Evolutionary conservation across 2,888 invertebrate genomes (phyloP).

Genomic region (Trichogramma evanescens): DNA sequence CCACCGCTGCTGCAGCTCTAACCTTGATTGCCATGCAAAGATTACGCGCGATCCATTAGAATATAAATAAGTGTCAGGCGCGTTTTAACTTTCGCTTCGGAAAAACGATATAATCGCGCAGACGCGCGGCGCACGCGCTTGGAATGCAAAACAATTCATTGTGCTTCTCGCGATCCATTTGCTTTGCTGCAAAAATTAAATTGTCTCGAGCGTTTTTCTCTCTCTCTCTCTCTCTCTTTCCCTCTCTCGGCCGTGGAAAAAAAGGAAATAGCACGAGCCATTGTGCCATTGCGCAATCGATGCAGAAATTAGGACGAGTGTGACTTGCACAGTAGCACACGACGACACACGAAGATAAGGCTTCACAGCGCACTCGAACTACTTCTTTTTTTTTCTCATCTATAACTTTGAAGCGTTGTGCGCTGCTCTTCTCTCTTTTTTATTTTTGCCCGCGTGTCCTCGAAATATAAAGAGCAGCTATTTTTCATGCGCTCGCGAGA

Average conservation of each 20-base stretch:
- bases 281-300: too few relatives aligned
- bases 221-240: slow-evolving; percentile 5
- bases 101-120: too few relatives aligned
- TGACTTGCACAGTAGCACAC: slow-evolving; percentile 14
- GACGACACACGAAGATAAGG: slow-evolving; percentile 24
- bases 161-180: not conserved
- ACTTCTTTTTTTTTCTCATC: too few relatives aligned
- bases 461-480: too few relatives aligned
- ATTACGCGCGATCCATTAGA: too few relatives aligned
- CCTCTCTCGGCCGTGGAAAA: not conserved
- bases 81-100: too few relatives aligned
- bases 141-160: not conserved
- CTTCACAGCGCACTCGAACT: not conserved
- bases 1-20: too few relatives aligned
- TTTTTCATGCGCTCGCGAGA: too few relatives aligned
- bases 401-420: too few relatives aligned
- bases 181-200: not conserved
- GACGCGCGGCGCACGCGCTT: too few relatives aligned
- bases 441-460: not conserved
- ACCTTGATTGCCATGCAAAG: too few relatives aligned
- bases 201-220: not conserved
- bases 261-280: not conserved
- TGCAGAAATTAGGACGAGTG: slow-evolving; percentile 13
- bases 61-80: too few relatives aligned
- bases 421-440: not conserved